Conservation (phyloP, 2,888 invertebrate genomes). For the Sylvicola cinctus region DNA sequence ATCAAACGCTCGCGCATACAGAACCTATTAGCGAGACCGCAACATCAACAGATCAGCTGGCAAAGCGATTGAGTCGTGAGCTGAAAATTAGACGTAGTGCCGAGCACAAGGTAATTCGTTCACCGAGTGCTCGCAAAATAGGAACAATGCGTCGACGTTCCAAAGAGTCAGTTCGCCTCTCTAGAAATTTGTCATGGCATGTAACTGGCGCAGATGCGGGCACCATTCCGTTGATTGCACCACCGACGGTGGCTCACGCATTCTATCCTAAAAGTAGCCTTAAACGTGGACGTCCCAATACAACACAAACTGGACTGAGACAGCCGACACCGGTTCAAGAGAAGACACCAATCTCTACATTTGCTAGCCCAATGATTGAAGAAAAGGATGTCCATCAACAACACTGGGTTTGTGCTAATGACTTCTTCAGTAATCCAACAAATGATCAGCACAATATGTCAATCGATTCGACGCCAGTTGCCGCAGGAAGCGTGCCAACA, state of each 20-base stretch:
- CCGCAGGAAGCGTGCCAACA: too few relatives aligned
- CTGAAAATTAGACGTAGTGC: constrained; percentile 48
- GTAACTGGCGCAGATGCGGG: constrained; percentile 13
- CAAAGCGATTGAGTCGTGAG: constrained; percentile 47
- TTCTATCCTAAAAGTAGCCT: constrained; percentile 32
- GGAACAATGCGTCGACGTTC: constrained; percentile 52
- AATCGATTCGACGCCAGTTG: neutral
- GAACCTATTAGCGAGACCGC: constrained; percentile 18
- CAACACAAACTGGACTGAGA: constrained; percentile 22
- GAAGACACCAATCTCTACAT: neutral
- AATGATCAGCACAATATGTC: too few relatives aligned
- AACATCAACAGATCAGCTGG: constrained; percentile 42
- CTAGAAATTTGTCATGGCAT: constrained; percentile 46
- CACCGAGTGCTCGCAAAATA: constrained; percentile 65
- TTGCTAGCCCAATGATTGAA: neutral
- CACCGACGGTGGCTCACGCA: constrained; percentile 6
- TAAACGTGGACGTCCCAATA: constrained; percentile 30
- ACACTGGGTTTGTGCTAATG: neutral
- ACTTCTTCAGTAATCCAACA: neutral
- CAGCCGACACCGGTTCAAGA: too few relatives aligned
- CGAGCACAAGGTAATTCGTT: constrained; percentile 49
- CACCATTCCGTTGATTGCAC: neutral
- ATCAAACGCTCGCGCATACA: constrained; percentile 49
- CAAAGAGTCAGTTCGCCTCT: constrained; percentile 33
- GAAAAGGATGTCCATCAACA: neutral